Evolutionary conservation across 1,140 invertebrate species (phyloP).

Genomic region (Drosophila ogumai): DNA sequence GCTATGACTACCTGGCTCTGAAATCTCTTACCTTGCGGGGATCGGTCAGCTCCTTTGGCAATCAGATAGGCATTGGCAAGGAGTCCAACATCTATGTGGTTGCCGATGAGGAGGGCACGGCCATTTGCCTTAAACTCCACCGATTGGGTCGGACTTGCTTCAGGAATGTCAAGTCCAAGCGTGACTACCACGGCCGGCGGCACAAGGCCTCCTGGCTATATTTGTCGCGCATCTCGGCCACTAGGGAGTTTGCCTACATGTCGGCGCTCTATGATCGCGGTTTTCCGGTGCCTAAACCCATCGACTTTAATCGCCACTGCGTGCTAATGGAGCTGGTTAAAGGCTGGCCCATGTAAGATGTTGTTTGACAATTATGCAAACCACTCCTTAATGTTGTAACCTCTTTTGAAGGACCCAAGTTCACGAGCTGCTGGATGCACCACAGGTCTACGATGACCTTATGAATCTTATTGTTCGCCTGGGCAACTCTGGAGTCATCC

Average conservation of each 20-base stretch:
- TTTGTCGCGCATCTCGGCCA: conserved; percentile 97
- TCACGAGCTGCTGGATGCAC: conserved; percentile 91
- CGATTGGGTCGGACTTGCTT: conserved; percentile 97
- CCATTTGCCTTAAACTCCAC: conserved; percentile 96
- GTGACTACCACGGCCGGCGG: conserved; percentile 98
- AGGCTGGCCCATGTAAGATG: conserved; percentile 90
- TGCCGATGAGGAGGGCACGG: conserved; percentile 90
- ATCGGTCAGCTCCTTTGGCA: conserved; percentile 95
- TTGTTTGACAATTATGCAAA: neutral
- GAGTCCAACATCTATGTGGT: conserved; percentile 98
- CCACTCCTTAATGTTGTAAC: neutral
- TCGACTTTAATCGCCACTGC: conserved; percentile 98
- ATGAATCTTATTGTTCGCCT: conserved; percentile 97
- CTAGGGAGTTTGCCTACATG: conserved; percentile 99
- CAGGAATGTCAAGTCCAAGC: conserved; percentile 97
- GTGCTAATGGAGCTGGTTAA: conserved; percentile 97
- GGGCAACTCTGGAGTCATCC: conserved; percentile 97
- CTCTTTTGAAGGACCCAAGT: conserved; percentile 91
- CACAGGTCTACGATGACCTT: conserved; percentile 95
- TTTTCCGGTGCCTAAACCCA: conserved; percentile 97
- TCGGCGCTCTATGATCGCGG: conserved; percentile 95
- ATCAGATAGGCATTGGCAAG: conserved; percentile 99
- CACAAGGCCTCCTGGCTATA: conserved; percentile 98
- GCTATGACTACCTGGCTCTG: conserved; percentile 98
- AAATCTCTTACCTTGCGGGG: conserved; percentile 93